Evolutionary conservation across 2,797 vertebrate species (phyloP).

Genomic region (Darevskia nairensis): DNA sequence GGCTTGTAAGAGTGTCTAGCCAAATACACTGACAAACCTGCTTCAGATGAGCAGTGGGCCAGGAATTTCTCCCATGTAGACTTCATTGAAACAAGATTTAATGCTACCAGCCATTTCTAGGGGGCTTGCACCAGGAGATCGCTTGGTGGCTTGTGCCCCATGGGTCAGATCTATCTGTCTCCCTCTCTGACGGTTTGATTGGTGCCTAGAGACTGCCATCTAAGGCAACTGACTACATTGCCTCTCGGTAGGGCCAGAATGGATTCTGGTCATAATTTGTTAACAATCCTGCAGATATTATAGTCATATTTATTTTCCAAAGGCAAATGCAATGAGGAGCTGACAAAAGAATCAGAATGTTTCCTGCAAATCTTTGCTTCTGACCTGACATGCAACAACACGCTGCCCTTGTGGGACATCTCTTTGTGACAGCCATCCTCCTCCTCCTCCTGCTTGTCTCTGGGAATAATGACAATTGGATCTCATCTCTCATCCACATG

Average conservation of each 20-base stretch:
- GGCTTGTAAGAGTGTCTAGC: too few relatives aligned
- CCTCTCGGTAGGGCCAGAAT: constrained; percentile 15
- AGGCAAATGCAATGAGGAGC: constrained; percentile 57
- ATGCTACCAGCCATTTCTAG: neutral
- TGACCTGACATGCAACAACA: constrained; percentile 31
- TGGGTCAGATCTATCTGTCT: neutral
- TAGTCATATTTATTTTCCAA: constrained; percentile 52
- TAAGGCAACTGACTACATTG: neutral
- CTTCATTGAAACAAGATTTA: neutral
- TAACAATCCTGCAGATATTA: constrained; percentile 43
- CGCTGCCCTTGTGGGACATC: constrained; percentile 11
- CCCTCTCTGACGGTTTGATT: neutral
- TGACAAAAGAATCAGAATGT: constrained; percentile 61
- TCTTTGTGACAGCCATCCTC: neutral
- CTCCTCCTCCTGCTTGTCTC: neutral
- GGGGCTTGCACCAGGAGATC: neutral
- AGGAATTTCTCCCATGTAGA: neutral
- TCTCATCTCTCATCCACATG: neutral
- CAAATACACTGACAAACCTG: too few relatives aligned
- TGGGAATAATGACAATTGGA: neutral
- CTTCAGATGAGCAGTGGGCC: neutral
- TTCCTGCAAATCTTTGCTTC: constrained; percentile 47
- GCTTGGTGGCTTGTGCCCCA: neutral
- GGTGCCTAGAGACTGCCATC: neutral
- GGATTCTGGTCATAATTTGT: constrained; percentile 37